These are phyloP conservation scores for Eulemur albifrons DNA, from an alignment of 2,797 vertebrate species.

Conservation along the genomic window DNA sequence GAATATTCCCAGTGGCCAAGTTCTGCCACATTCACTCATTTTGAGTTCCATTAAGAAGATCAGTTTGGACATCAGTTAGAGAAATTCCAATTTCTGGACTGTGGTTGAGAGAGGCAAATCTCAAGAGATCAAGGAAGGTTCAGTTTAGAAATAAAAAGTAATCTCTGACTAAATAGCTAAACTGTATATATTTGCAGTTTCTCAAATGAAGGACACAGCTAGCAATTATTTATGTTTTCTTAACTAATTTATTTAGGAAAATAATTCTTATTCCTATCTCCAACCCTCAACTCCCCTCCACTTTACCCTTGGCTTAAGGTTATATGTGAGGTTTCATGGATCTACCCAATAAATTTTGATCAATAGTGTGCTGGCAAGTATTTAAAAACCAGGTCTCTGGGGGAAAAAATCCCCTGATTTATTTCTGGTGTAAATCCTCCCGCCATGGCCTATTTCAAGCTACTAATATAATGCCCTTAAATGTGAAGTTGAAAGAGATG, in stretches of 20 bases:
- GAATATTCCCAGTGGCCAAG: constrained; percentile 13
- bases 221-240: constrained; percentile 16
- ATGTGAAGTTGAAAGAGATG: neutral
- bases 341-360: constrained; percentile 24
- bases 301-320: neutral
- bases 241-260: neutral
- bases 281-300: neutral
- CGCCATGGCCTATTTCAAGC: constrained; percentile 9
- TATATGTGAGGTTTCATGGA: neutral
- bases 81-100: constrained; percentile 31
- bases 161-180: constrained; percentile 6
- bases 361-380: neutral
- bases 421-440: neutral
- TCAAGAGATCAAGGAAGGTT: neutral
- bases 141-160: constrained; percentile 16
- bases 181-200: constrained; percentile 34
- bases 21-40: constrained; percentile 8
- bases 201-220: constrained; percentile 14
- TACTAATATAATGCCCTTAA: constrained; percentile 19
- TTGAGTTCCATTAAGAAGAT: constrained; percentile 52
- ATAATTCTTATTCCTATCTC: neutral
- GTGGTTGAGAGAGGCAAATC: neutral
- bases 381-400: neutral
- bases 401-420: neutral
- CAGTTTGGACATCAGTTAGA: neutral